Evolutionary conservation across 2,888 invertebrate genomes (phyloP).

Genomic region (Mythimna lalbum): DNA sequence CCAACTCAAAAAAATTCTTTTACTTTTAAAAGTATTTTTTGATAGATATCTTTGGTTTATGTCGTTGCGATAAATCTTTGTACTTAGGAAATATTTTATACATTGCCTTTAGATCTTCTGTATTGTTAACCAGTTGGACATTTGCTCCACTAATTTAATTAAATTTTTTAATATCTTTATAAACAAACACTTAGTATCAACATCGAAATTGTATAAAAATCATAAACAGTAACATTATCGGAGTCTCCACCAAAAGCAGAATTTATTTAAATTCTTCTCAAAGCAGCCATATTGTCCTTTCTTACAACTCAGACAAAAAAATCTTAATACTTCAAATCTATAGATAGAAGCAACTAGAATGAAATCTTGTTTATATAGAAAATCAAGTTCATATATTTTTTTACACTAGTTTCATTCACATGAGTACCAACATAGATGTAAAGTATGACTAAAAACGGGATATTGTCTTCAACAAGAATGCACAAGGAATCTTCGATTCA

Average conservation of each 20-base stretch:
- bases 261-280: conserved; percentile 81
- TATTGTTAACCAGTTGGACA: conserved; percentile 3
- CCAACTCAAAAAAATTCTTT: neutral
- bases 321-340: too few species aligned
- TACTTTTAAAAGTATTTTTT: conserved; percentile 48
- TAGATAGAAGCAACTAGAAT: conserved; percentile 80
- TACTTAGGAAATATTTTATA: conserved; percentile 72
- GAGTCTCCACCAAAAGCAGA: conserved; percentile 81
- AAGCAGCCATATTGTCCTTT: conserved; percentile 82
- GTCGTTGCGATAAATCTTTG: conserved; percentile 62
- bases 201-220: conserved; percentile 71
- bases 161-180: neutral
- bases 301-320: conserved; percentile 78
- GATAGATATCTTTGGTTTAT: conserved; percentile 22
- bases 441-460: conserved; percentile 78
- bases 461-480: conserved; percentile 68
- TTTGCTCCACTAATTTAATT: too few species aligned
- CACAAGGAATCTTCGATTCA: conserved; percentile 80
- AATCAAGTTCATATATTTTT: conserved; percentile 77
- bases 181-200: conserved; percentile 72
- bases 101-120: conserved; percentile 4
- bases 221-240: conserved; percentile 79
- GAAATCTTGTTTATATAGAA: conserved; percentile 76
- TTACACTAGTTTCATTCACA: conserved; percentile 77
- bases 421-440: conserved; percentile 83